These are phyloP conservation scores for Steinernema scapterisci DNA, from an alignment of 2,888 invertebrate species.

Conservation along the genomic window DNA sequence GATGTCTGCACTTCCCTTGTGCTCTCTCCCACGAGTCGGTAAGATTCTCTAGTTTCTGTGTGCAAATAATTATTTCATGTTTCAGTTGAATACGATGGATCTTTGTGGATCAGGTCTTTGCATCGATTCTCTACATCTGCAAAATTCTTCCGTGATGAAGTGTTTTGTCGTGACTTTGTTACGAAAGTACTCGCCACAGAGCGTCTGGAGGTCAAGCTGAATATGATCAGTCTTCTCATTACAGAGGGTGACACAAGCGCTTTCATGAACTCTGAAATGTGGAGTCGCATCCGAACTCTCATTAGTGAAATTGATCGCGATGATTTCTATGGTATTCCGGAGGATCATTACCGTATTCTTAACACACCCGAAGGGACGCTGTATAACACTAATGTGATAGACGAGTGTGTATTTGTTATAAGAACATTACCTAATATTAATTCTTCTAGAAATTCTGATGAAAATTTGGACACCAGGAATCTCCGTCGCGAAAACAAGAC, in stretches of 20 bases:
- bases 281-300: conserved; percentile 33
- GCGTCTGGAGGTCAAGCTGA: conserved; percentile 34
- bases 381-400: conserved; percentile 84
- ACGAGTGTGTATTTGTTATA: conserved; percentile 69
- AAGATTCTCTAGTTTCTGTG: neutral
- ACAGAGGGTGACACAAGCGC: conserved; percentile 39
- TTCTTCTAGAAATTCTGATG: conserved; percentile 48
- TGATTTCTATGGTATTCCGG: conserved; percentile 36
- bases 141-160: conserved; percentile 41
- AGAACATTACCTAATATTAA: neutral
- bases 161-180: conserved; percentile 43
- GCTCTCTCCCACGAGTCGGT: conserved; percentile 45
- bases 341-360: conserved; percentile 80
- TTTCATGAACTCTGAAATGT: conserved; percentile 34
- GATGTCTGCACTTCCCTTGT: conserved; percentile 43
- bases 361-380: conserved; percentile 86
- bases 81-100: conserved; percentile 55
- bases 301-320: conserved; percentile 37
- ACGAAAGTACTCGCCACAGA: conserved; percentile 40
- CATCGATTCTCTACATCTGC: conserved; percentile 43
- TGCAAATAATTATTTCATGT: neutral
- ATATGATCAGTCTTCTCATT: conserved; percentile 40
- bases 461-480: conserved; percentile 71
- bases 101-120: conserved; percentile 58
- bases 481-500: conserved; percentile 90